Percentiles rank a stretch among this genome's conserved stretches.
Evolutionary conservation across 2,113 vertebrate genomes (phyloP).

Genomic region (Balaenoptera acutorostrata): DNA sequence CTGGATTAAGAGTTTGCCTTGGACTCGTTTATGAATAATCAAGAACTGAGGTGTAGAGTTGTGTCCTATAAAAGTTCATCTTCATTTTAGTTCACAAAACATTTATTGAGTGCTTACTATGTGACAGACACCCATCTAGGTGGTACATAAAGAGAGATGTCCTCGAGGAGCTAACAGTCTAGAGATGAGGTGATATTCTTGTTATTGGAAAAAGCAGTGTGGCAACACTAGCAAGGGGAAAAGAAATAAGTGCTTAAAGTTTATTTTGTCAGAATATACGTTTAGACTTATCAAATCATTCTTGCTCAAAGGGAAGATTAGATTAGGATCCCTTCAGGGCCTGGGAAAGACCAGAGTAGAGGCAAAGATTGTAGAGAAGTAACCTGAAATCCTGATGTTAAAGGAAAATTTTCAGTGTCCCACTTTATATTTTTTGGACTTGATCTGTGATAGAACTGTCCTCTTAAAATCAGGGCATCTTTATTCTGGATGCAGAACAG

Average conservation of each 20-base stretch:
- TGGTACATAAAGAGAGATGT: not conserved
- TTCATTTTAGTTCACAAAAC: not conserved
- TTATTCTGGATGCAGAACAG: not conserved
- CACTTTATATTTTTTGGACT: slow-evolving; percentile 7
- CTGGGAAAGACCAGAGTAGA: not conserved
- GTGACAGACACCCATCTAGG: not conserved
- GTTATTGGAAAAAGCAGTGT: not conserved
- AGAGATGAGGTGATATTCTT: not conserved
- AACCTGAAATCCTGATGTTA: not conserved
- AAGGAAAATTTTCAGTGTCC: not conserved
- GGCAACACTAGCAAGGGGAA: not conserved
- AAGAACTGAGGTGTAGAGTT: not conserved
- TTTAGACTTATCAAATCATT: not conserved
- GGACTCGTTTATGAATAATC: not conserved
- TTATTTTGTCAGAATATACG: not conserved
- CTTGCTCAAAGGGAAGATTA: not conserved
- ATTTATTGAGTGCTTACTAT: not conserved
- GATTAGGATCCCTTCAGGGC: not conserved
- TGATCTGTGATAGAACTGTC: not conserved
- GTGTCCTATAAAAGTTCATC: not conserved
- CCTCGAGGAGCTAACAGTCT: not conserved
- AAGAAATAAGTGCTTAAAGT: not conserved
- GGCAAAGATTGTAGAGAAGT: not conserved
- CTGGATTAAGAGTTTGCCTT: not conserved
- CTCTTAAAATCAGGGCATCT: slow-evolving; percentile 7